Conservation (phyloP, 2,888 invertebrate species). For the Lymantria monacha region DNA sequence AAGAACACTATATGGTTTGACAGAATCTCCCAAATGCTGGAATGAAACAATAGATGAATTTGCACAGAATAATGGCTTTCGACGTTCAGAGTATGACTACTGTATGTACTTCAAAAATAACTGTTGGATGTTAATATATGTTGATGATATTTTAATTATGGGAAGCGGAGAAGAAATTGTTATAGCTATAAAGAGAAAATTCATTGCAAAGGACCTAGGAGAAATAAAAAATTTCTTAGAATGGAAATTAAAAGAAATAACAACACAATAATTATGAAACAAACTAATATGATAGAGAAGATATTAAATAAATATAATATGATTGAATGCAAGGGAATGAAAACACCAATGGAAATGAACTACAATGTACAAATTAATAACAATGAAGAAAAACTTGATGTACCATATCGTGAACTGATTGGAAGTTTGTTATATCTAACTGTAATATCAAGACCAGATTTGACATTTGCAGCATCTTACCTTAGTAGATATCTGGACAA, state of each 20-base stretch:
- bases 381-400: background rate
- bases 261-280: conserved; percentile 1
- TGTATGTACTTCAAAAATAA: background rate
- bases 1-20: background rate
- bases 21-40: conserved; percentile 1
- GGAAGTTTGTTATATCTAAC: conserved; percentile 1
- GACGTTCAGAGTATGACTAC: background rate
- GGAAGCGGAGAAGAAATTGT: background rate
- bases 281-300: background rate
- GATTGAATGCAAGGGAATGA: background rate
- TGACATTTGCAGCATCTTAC: conserved; percentile 1
- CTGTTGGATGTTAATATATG: background rate
- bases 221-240: background rate
- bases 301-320: conserved; percentile 2
- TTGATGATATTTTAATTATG: conserved; percentile 1
- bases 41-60: background rate
- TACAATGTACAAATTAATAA: background rate
- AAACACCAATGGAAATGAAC: conserved; percentile 2
- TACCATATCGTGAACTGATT: conserved; percentile 1
- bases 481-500: background rate
- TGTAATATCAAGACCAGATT: background rate
- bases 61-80: background rate
- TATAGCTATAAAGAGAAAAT: background rate
- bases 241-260: background rate
- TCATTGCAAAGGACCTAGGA: background rate